Base-by-base conservation (phyloP, 2,113 vertebrate species). In the Gila orcuttii region DNA sequence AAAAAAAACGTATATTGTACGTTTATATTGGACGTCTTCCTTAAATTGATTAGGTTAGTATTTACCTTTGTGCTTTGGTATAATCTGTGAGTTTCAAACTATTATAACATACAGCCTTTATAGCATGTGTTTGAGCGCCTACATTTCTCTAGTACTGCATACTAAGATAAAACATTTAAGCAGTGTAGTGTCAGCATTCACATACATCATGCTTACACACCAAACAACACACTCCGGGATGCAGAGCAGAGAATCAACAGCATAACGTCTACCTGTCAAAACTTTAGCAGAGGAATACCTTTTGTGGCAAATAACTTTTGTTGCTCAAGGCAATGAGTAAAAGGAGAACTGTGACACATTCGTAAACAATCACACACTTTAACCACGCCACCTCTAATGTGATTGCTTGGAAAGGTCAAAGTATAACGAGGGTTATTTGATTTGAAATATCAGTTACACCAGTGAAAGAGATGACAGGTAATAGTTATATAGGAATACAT, bases 361-460 rank as follows among this genome's bases (percentile, higher is more conserved):
- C 28, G 6, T 47, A 85, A 83, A 79, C 59, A 77, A 62, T 42
- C 59, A 83, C 74, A 55, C 50, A 59, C 50, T 82, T 87, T 73
- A 36, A 73, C 75, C 77, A 84, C 82, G 12, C 68, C 85, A 77
- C n/a, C 8, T 21, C 71, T 25, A n/a, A 66, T 83, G 60, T 83
- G 50, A 79, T 74, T 59, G 64, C 60, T 86, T 31, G 52, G 31
- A 31, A 64, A 85, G 88, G 86, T 90, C 91, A 92, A 92, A 88
- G 88, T 86, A 74, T 47, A 42, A 68, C 23, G 19, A 73, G 17
- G 57, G 36, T 60, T 25, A 55, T 69, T 50, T 52, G 42, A 66
- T 50, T 52, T 68, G 19, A 45, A 19, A 8, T 74, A 68, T 25
- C 33, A 57, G 62, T 68, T 77, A 11, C 12, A 64, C 25, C 62